Evolutionary conservation across 1,140 invertebrate species (phyloP).

Genomic region (Drosophila kanapiae): DNA sequence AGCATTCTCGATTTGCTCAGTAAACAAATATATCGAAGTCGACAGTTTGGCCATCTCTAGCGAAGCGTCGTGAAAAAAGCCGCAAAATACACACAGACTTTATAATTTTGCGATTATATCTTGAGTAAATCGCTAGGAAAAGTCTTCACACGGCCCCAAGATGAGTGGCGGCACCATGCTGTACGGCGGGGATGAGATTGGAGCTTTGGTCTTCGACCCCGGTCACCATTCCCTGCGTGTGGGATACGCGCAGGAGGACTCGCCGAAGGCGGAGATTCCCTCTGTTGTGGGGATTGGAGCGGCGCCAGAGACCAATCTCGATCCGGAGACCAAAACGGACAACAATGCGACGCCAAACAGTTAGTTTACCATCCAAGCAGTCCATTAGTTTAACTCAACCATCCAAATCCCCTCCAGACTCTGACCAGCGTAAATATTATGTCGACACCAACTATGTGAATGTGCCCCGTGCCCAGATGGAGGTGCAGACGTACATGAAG

Average conservation of each 20-base stretch:
- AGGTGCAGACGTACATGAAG: conserved; percentile 95
- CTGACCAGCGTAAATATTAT: conserved; percentile 89
- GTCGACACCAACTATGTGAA: conserved; percentile 95
- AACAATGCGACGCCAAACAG: conserved; percentile 87
- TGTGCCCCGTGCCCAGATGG: conserved; percentile 94
- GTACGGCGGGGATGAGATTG: conserved; percentile 98
- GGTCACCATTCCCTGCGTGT: conserved; percentile 93
- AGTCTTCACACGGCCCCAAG: conserved; percentile 35
- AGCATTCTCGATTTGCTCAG: not conserved
- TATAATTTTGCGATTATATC: conserved; percentile 20
- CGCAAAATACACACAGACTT: conserved; percentile 52
- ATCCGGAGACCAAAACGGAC: conserved; percentile 89
- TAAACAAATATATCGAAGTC: conserved; percentile 1
- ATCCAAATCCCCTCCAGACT: conserved; percentile 38
- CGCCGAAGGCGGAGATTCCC: conserved; percentile 96
- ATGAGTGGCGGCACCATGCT: conserved; percentile 88
- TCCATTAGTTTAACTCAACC: not conserved
- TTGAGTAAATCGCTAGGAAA: conserved; percentile 19
- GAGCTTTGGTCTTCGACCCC: conserved; percentile 98
- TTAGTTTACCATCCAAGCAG: conserved; percentile 63
- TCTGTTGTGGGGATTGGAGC: conserved; percentile 90
- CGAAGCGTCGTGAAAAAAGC: conserved; percentile 60
- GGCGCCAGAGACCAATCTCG: conserved; percentile 86
- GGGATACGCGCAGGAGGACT: conserved; percentile 90
- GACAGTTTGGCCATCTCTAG: conserved; percentile 15